Evolutionary conservation across 2,113 vertebrate species (phyloP).

Genomic region (Microtus pennsylvanicus): DNA sequence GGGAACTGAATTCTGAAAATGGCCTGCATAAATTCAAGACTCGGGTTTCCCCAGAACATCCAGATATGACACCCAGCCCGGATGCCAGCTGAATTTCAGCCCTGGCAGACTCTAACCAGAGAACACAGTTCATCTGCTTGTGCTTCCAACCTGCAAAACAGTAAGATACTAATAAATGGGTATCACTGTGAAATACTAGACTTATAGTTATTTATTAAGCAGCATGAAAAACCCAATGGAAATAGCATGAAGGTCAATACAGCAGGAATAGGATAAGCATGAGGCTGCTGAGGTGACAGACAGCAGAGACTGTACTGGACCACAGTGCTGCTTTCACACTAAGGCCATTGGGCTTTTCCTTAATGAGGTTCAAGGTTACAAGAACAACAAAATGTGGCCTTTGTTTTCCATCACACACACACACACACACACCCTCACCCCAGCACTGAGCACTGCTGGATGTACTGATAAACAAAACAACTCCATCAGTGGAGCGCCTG

Average conservation of each 20-base stretch:
- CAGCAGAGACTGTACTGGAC: neutral
- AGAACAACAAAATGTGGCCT: neutral
- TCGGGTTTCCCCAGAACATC: neutral
- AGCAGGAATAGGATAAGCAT: neutral
- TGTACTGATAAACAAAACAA: neutral
- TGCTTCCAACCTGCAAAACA: neutral
- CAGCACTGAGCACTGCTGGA: neutral
- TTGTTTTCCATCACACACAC: neutral
- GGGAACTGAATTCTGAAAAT: slow-evolving; percentile 22
- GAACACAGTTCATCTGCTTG: neutral
- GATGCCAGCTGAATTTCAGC: neutral
- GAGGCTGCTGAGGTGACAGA: neutral
- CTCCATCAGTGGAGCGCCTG: neutral
- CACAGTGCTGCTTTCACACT: neutral
- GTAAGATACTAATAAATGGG: neutral
- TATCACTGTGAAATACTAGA: neutral
- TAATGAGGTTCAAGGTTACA: neutral
- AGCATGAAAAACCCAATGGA: neutral
- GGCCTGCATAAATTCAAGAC: neutral
- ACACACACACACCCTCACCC: neutral
- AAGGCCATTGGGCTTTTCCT: neutral
- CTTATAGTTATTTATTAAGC: neutral
- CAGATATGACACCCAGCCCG: neutral
- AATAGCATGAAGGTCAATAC: neutral
- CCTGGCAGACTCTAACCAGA: neutral